Percentiles rank a stretch among this genome's conserved stretches.
These are phyloP conservation scores for Ophion obscuratus DNA, from an alignment of 2,888 invertebrate genomes.

Conservation along the genomic window DNA sequence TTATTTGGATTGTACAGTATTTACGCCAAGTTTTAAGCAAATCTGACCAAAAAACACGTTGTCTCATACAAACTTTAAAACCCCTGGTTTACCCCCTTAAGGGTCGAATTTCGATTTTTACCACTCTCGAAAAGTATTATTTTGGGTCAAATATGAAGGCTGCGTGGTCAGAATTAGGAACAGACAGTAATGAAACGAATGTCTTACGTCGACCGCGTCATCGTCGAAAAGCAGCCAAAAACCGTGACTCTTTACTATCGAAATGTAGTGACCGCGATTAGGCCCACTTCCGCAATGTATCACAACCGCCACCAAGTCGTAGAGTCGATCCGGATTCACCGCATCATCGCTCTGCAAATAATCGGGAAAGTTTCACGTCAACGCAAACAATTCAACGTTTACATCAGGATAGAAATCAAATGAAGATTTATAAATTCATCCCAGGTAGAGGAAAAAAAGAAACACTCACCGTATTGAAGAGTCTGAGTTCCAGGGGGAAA, in stretches of 20 bases:
- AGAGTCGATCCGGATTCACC: conserved; percentile 98
- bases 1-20: too few species aligned
- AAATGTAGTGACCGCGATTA: conserved; percentile 99
- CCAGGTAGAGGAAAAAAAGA: conserved; percentile 20
- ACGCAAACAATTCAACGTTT: conserved; percentile 17
- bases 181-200: conserved; percentile 8
- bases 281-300: conserved; percentile 99
- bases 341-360: conserved; percentile 96
- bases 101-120: too few species aligned
- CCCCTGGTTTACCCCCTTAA: too few species aligned
- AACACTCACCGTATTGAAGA: conserved; percentile 96
- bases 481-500: conserved; percentile 97
- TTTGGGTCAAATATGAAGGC: too few species aligned
- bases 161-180: too few species aligned
- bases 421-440: conserved; percentile 4
- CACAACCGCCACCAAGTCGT: conserved; percentile 99
- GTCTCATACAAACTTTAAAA: too few species aligned
- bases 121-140: too few species aligned
- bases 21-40: too few species aligned
- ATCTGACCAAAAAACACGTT: too few species aligned
- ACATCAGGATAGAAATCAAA: neutral
- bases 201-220: conserved; percentile 99
- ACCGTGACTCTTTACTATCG: conserved; percentile 99
- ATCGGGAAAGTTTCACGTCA: neutral
- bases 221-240: conserved; percentile 99